Conservation (phyloP, 1,140 invertebrate species). For the Formica exsecta region DNA sequence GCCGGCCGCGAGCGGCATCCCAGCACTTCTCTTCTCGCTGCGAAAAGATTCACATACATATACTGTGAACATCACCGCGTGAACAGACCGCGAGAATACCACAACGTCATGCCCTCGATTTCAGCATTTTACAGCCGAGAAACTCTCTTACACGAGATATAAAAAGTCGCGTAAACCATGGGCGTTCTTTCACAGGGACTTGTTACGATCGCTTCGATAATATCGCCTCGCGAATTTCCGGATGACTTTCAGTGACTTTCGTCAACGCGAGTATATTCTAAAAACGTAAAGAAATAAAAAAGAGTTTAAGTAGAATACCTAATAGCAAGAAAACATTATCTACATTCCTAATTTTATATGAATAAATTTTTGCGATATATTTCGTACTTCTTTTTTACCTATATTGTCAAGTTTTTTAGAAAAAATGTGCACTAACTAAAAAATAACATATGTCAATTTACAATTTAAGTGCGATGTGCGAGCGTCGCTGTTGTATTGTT, state of each 20-base stretch:
- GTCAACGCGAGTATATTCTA: no score
- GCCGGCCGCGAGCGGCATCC: constrained; percentile 5
- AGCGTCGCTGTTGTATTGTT: constrained; percentile 35
- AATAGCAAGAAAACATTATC: neutral
- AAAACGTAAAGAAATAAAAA: neutral
- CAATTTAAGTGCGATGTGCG: constrained; percentile 43
- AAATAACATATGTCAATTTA: constrained; percentile 55
- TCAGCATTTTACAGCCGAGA: constrained; percentile 71
- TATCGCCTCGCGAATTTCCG: constrained; percentile 21
- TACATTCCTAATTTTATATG: neutral
- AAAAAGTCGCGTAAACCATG: constrained; percentile 46
- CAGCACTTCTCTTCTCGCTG: constrained; percentile 50
- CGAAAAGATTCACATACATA: constrained; percentile 69
- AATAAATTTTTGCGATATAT: constrained; percentile 2
- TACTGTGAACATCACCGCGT: constrained; percentile 57
- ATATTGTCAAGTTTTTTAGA: neutral
- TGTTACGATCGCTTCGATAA: constrained; percentile 44
- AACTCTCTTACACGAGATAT: constrained; percentile 70
- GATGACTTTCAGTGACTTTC: neutral
- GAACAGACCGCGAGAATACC: constrained; percentile 73
- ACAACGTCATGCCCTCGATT: constrained; percentile 67
- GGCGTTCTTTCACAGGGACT: constrained; percentile 8
- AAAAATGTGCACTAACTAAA: constrained; percentile 36
- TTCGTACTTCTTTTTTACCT: neutral
- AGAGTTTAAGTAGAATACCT: neutral